These are phyloP conservation scores for Oikopleura dioica DNA, from an alignment of 23 tunicate species.

Conservation along the genomic window DNA sequence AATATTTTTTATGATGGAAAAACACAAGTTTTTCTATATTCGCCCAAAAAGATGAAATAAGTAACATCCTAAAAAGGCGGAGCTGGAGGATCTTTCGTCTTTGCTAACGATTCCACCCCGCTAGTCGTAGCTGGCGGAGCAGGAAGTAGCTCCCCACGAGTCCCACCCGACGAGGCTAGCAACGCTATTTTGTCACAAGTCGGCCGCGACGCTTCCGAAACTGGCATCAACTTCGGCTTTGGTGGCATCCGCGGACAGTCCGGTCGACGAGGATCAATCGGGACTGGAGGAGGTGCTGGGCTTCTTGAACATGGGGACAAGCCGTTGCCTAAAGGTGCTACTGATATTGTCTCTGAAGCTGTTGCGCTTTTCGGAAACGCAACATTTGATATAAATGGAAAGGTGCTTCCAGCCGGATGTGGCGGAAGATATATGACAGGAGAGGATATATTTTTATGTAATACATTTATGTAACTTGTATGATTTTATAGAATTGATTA, in stretches of 20 bases:
- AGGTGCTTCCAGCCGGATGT: not conserved
- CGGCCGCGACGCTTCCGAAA: conserved; percentile 42
- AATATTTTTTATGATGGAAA: too few species aligned
- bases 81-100: conserved; percentile 74
- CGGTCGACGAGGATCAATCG: conserved; percentile 34
- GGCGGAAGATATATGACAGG: not conserved
- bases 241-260: conserved; percentile 34
- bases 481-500: too few species aligned
- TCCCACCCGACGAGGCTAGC: not conserved
- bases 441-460: not conserved
- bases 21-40: too few species aligned
- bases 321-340: conserved; percentile 19
- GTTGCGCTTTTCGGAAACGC: not conserved
- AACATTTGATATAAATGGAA: not conserved
- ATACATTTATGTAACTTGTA: too few species aligned
- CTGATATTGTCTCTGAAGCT: not conserved
- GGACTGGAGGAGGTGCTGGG: conserved; percentile 87
- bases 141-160: not conserved
- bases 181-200: conserved; percentile 4
- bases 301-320: conserved; percentile 14
- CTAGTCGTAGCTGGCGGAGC: conserved; percentile 38
- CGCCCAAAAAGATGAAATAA: too few species aligned
- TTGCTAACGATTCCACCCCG: conserved; percentile 15
- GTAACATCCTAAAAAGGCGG: too few species aligned
- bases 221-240: conserved; percentile 28